phyloP scores from a whole-genome alignment of 2,797 vertebrate genomes.

The Adelosebastes latens region DNA sequence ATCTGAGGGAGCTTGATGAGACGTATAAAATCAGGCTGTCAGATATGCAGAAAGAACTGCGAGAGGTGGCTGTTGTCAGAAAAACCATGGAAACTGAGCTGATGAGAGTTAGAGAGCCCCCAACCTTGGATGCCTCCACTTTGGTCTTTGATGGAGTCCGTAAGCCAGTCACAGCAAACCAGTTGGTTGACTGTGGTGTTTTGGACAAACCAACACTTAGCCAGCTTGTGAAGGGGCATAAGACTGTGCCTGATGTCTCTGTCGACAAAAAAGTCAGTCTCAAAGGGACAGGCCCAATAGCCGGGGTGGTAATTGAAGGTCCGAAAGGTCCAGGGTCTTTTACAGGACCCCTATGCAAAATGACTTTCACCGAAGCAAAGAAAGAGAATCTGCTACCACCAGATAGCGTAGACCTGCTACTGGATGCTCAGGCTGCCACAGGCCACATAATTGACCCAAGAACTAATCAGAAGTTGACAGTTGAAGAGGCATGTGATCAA shows the following conservation, averaged over 20 bases:
- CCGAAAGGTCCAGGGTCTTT: slow-evolving; percentile 45
- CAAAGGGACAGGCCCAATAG: slow-evolving; percentile 85
- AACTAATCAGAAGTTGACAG: slow-evolving; percentile 84
- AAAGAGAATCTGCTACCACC: slow-evolving; percentile 85
- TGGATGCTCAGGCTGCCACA: slow-evolving; percentile 92
- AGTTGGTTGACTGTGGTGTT: slow-evolving; percentile 87
- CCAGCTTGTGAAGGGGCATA: slow-evolving; percentile 87
- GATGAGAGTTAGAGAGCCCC: slow-evolving; percentile 82
- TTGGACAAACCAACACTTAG: slow-evolving; percentile 69
- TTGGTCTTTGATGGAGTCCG: slow-evolving; percentile 89
- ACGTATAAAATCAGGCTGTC: slow-evolving; percentile 83
- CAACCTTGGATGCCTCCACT: slow-evolving; percentile 83
- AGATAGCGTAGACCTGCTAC: slow-evolving; percentile 79
- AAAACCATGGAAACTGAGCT: slow-evolving; percentile 85
- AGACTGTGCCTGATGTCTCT: slow-evolving; percentile 87
- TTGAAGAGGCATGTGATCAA: slow-evolving; percentile 72
- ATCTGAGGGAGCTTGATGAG: slow-evolving; percentile 88
- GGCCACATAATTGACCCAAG: slow-evolving; percentile 91
- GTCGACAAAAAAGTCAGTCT: slow-evolving; percentile 86
- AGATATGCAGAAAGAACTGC: slow-evolving; percentile 82
- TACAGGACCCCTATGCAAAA: slow-evolving; percentile 80
- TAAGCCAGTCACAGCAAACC: slow-evolving; percentile 90
- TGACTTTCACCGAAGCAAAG: slow-evolving; percentile 90
- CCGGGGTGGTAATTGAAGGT: slow-evolving; percentile 83
- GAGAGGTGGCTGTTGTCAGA: slow-evolving; percentile 80